Conservation (phyloP, 1,140 invertebrate genomes). For the Popillia japonica region DNA sequence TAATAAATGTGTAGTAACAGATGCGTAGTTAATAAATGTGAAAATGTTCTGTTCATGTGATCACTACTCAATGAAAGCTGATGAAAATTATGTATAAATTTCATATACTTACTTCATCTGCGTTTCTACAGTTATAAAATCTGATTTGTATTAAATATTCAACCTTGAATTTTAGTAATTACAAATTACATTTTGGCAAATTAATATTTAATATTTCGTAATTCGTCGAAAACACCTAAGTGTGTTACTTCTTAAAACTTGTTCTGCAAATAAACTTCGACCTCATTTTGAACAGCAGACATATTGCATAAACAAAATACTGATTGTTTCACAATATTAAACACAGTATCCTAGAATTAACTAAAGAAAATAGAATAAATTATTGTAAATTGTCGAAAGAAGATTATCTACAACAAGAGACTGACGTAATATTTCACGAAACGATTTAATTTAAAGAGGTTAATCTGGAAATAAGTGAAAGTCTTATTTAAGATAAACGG, state of each 20-base stretch:
- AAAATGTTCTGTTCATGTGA: too few species aligned
- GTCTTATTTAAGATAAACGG: conserved; percentile 34
- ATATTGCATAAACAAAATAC: conserved; percentile 22
- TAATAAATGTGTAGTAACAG: too few species aligned
- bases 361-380: not conserved
- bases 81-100: too few species aligned
- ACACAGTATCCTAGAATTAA: conserved; percentile 26
- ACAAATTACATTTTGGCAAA: too few species aligned
- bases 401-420: not conserved
- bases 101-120: too few species aligned
- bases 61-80: too few species aligned
- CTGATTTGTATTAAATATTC: too few species aligned
- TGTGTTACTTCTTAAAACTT: not conserved
- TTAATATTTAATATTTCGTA: too few species aligned
- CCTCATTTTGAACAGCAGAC: conserved; percentile 5
- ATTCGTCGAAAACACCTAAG: too few species aligned
- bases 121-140: too few species aligned
- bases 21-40: too few species aligned
- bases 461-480: conserved; percentile 41
- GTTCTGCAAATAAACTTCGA: not conserved
- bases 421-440: not conserved
- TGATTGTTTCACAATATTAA: not conserved
- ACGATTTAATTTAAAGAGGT: not conserved
- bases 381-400: not conserved
- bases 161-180: too few species aligned